A percentile compares a stretch with the other conserved stretches of the same genome.
Conservation (phyloP, 1,140 invertebrate genomes). For the Chlorops oryzae region DNA sequence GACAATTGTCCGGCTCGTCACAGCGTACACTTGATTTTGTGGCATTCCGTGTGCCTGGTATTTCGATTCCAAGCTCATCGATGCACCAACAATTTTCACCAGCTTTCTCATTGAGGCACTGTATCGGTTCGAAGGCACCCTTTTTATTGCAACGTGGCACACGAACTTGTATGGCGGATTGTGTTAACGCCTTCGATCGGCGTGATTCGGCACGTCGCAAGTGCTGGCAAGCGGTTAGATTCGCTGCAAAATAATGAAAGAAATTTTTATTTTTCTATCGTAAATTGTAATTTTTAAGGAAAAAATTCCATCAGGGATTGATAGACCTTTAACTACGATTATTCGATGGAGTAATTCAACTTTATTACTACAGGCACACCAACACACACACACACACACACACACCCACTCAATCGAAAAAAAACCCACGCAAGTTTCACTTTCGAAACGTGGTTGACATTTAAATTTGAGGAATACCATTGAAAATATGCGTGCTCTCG, state of each 20-base stretch:
- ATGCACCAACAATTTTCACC: conserved; percentile 73
- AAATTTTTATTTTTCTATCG: not conserved
- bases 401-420: not conserved
- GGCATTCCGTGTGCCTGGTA: conserved; percentile 66
- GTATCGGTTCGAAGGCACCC: conserved; percentile 70
- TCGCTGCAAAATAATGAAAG: conserved; percentile 39
- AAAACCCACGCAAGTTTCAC: not conserved
- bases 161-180: conserved; percentile 51
- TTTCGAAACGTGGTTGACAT: conserved; percentile 2
- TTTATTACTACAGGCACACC: not conserved
- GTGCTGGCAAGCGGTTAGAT: conserved; percentile 61
- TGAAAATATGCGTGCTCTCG: not conserved
- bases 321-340: not conserved
- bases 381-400: not conserved
- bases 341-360: not conserved
- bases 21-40: conserved; percentile 63
- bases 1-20: conserved; percentile 61
- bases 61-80: conserved; percentile 68
- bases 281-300: not conserved
- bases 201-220: conserved; percentile 56
- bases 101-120: conserved; percentile 62
- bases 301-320: not conserved
- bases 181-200: conserved; percentile 56
- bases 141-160: conserved; percentile 61
- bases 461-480: not conserved